Conservation (phyloP, 2,797 vertebrate genomes). For the Falco rusticolus region DNA sequence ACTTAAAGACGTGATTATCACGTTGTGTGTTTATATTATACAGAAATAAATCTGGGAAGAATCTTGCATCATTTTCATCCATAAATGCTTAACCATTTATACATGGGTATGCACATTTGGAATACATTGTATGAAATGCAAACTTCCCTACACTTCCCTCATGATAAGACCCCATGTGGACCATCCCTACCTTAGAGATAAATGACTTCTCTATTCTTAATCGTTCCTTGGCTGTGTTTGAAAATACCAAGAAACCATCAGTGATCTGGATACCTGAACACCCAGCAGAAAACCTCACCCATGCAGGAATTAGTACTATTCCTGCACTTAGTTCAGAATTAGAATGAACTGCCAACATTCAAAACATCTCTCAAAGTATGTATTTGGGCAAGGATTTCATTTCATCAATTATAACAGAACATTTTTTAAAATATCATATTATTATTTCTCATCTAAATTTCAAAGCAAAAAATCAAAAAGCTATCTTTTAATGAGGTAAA, state of each 20-base stretch:
- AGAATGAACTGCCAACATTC: background rate
- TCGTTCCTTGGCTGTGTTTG: background rate
- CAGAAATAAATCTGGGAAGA: slow-evolving; percentile 24
- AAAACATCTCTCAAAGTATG: background rate
- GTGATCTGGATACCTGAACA: background rate
- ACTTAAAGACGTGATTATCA: slow-evolving; percentile 25
- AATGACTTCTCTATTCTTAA: background rate
- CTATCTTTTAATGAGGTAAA: slow-evolving; percentile 33
- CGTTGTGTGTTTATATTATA: background rate
- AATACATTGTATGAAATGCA: fast-evolving
- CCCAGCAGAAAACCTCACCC: background rate
- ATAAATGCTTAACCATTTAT: background rate
- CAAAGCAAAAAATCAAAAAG: slow-evolving; percentile 20
- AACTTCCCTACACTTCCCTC: background rate
- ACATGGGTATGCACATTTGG: background rate
- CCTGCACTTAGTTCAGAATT: background rate
- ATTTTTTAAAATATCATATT: background rate
- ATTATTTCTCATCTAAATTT: slow-evolving; percentile 33
- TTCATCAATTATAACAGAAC: background rate
- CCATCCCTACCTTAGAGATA: background rate
- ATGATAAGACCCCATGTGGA: background rate
- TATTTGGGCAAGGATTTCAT: background rate
- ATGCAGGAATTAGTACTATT: background rate
- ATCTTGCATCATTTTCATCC: background rate
- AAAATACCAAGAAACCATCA: background rate